Percentiles rank a stretch among this genome's conserved stretches.
Conservation (phyloP, 2,888 invertebrate genomes). For the Augochlorella aurata region DNA sequence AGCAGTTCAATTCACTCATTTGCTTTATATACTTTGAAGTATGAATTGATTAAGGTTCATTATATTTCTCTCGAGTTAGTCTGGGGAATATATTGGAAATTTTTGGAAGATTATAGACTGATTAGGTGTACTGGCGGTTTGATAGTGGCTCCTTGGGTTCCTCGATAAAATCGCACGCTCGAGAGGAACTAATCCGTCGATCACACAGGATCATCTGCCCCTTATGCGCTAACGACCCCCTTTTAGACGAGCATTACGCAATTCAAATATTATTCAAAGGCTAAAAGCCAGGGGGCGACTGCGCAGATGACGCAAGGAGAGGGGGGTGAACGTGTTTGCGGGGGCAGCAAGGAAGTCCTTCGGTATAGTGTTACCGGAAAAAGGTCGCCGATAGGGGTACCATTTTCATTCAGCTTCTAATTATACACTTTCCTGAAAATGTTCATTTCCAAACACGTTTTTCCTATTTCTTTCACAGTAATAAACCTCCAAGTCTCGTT, state of each 20-base stretch:
- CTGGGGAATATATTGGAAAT: background rate
- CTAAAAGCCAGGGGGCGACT: conserved; percentile 77
- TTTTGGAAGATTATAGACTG: background rate
- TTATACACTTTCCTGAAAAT: conserved; percentile 31
- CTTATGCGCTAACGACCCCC: conserved; percentile 66
- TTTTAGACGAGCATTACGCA: conserved; percentile 78
- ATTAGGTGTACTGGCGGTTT: background rate
- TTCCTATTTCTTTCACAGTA: no score
- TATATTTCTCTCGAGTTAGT: background rate
- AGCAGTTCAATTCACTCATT: no score
- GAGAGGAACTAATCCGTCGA: conserved; percentile 72
- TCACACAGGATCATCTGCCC: conserved; percentile 76
- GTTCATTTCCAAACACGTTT: background rate
- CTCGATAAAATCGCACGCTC: conserved; percentile 18
- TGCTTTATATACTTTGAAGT: no score
- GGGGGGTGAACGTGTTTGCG: conserved; percentile 60
- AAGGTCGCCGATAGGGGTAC: conserved; percentile 51
- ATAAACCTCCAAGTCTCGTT: no score
- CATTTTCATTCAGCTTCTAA: conserved; percentile 27
- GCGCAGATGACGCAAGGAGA: conserved; percentile 74
- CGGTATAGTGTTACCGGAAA: conserved; percentile 70
- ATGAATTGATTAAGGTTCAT: no score
- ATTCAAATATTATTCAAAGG: conserved; percentile 82
- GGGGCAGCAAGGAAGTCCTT: conserved; percentile 55
- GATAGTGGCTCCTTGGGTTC: background rate